A percentile compares a stretch with the other conserved stretches of the same genome.
Evolutionary conservation across 92 coral and sea anemone genomes (phyloP).

Genomic region (Scolanthus callimorphus): DNA sequence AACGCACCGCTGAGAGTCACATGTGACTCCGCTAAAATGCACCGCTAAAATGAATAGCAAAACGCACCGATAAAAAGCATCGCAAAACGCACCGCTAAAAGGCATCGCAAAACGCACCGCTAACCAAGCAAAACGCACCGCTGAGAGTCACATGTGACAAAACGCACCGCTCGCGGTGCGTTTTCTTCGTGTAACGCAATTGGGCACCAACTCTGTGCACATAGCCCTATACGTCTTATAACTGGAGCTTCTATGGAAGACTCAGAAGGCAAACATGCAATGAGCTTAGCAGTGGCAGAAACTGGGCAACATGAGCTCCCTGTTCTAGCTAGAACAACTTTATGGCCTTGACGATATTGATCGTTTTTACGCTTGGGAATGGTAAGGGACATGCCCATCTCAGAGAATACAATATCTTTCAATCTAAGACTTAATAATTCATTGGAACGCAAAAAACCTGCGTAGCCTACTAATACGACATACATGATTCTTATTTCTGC

Average conservation of each 20-base stretch:
- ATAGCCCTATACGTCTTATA: constrained; percentile 26
- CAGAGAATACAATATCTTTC: constrained; percentile 18
- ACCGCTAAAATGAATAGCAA: not conserved
- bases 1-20: too few species aligned
- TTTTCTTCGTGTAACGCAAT: too few species aligned
- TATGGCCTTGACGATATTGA: constrained; percentile 43
- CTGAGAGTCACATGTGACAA: too few species aligned
- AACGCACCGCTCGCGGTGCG: too few species aligned
- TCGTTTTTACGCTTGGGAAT: constrained; percentile 39
- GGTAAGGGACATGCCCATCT: constrained; percentile 25
- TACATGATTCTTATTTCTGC: constrained; percentile 44
- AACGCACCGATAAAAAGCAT: not conserved
- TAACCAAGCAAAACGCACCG: too few species aligned
- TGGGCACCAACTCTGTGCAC: too few species aligned
- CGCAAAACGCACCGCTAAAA: too few species aligned
- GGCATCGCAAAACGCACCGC: too few species aligned
- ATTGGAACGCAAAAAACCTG: constrained; percentile 44
- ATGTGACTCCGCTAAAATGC: too few species aligned
- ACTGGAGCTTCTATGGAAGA: constrained; percentile 7
- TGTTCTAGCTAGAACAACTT: constrained; percentile 27
- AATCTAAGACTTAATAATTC: constrained; percentile 27
- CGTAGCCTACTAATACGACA: constrained; percentile 45
- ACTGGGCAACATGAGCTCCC: constrained; percentile 38
- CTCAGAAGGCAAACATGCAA: constrained; percentile 7
- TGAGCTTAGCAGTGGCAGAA: constrained; percentile 24